These are phyloP conservation scores for Enteromius thamalakanensis DNA, from an alignment of 2,797 vertebrate genomes.

Conservation along the genomic window DNA sequence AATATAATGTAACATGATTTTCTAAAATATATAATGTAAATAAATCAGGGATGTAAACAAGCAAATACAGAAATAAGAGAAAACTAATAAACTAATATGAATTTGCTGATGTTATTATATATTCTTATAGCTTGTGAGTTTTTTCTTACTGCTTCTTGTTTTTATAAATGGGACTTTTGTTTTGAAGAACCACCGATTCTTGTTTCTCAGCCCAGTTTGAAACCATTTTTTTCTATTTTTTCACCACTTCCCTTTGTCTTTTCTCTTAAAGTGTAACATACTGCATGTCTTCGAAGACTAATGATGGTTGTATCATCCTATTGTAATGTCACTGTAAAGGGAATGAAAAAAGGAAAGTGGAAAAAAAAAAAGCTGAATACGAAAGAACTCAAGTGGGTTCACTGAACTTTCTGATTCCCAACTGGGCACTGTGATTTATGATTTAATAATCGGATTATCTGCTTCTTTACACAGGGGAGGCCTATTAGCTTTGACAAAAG, in stretches of 20 bases:
- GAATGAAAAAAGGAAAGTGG: slow-evolving; percentile 4
- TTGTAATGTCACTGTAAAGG: background rate
- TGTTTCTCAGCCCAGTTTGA: background rate
- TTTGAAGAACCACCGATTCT: background rate
- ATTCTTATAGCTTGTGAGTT: background rate
- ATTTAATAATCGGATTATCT: slow-evolving; percentile 35
- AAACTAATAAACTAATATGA: background rate
- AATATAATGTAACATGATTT: background rate
- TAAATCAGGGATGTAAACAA: background rate
- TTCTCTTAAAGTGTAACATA: background rate
- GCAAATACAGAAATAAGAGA: background rate
- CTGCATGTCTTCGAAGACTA: slow-evolving; percentile 11
- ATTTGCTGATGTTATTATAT: background rate
- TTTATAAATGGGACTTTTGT: background rate
- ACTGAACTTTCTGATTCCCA: slow-evolving; percentile 38
- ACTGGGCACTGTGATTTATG: slow-evolving; percentile 27
- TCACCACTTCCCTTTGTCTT: background rate
- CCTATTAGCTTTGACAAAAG: slow-evolving; percentile 54
- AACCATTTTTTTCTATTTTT: background rate
- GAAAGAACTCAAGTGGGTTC: slow-evolving; percentile 6
- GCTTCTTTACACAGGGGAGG: slow-evolving; percentile 32
- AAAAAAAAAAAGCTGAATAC: background rate
- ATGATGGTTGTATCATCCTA: slow-evolving; percentile 21
- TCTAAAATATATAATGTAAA: background rate
- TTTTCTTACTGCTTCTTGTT: background rate